These are phyloP conservation scores for Epizoanthus fatuus DNA, from an alignment of 92 coral and sea anemone genomes.

Conservation along the genomic window DNA sequence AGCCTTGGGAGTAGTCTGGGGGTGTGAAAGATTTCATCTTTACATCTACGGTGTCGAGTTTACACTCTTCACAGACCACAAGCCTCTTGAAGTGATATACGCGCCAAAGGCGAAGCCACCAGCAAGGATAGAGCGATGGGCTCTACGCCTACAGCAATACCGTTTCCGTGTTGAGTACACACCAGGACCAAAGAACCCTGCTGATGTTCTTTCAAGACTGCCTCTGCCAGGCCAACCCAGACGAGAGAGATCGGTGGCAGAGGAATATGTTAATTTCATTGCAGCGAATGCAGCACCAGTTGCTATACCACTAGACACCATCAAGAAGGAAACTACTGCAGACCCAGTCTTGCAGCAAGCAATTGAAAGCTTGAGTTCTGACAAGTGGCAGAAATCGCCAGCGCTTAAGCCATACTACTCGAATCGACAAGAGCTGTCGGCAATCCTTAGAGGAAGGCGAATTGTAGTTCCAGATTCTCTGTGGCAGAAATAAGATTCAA, in stretches of 20 bases:
- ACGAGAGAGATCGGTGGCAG: constrained; percentile 20
- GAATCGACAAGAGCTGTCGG: background rate
- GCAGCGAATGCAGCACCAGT: constrained; percentile 10
- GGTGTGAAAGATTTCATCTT: constrained; percentile 58
- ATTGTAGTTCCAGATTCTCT: background rate
- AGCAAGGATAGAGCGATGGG: constrained; percentile 55
- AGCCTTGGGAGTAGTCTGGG: constrained; percentile 52
- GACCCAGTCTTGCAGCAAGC: background rate
- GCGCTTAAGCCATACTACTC: background rate
- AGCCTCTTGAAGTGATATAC: constrained; percentile 59
- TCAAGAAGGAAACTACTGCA: background rate
- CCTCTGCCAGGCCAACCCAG: constrained; percentile 11
- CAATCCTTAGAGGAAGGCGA: constrained; percentile 12
- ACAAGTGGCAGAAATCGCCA: constrained; percentile 2
- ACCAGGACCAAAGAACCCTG: constrained; percentile 50
- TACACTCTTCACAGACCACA: constrained; percentile 46
- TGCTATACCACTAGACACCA: constrained; percentile 2
- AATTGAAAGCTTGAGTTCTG: background rate
- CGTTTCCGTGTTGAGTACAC: constrained; percentile 10
- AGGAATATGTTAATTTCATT: background rate
- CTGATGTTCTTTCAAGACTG: constrained; percentile 48
- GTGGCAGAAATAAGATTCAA: background rate
- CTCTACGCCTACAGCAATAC: constrained; percentile 39
- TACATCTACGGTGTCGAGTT: constrained; percentile 55
- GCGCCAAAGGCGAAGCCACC: constrained; percentile 51